phyloP scores from a whole-genome alignment of 2,113 vertebrate genomes.

The Cercocebus atys region DNA sequence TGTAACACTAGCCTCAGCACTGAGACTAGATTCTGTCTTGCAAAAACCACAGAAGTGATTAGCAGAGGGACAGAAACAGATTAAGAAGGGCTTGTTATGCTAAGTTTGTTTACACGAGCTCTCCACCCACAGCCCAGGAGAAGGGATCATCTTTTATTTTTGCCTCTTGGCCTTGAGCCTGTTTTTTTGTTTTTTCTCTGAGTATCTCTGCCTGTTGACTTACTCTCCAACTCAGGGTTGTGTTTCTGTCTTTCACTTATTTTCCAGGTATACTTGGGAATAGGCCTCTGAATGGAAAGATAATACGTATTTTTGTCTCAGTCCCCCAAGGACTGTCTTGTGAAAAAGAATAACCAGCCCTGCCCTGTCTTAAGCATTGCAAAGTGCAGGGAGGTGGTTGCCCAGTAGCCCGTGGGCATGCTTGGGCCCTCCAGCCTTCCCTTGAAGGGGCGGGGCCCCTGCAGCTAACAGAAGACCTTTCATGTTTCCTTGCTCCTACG shows the following conservation, averaged over 20 bases:
- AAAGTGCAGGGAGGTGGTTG: neutral
- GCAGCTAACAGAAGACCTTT: neutral
- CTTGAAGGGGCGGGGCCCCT: neutral
- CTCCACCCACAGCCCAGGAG: neutral
- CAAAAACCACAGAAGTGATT: neutral
- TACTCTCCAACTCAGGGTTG: neutral
- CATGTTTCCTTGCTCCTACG: neutral
- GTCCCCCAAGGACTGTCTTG: neutral
- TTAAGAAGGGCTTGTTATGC: neutral
- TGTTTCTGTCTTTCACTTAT: neutral
- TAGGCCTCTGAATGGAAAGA: neutral
- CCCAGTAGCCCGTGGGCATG: neutral
- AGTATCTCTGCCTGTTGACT: constrained; percentile 10
- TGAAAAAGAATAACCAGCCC: neutral
- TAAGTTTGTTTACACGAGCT: neutral
- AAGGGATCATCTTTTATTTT: constrained; percentile 43
- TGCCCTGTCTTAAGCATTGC: neutral
- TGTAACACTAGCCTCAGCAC: neutral
- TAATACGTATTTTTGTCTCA: neutral
- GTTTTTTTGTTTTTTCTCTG: neutral
- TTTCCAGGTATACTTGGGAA: neutral
- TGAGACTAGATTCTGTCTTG: neutral
- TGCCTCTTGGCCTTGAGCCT: constrained; percentile 38
- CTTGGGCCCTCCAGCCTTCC: neutral
- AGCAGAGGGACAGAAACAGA: neutral